phyloP scores from a whole-genome alignment of 2,797 vertebrate species.

The Podarcis siculus region DNA sequence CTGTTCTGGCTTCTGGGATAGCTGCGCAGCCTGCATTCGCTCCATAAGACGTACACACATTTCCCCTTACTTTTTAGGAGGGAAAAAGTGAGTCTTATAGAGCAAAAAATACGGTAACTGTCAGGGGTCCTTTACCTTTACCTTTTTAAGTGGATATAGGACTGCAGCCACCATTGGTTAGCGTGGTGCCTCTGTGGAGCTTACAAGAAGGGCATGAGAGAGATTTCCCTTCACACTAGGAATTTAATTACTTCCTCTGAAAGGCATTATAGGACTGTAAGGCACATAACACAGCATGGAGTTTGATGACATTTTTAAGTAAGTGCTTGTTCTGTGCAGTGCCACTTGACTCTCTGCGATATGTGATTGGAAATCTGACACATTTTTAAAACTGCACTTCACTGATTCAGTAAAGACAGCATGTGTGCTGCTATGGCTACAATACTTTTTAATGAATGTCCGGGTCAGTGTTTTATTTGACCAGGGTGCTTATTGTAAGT shows the following conservation, averaged over 20 bases:
- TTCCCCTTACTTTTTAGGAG: too few species aligned
- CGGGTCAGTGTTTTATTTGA: constrained; percentile 31
- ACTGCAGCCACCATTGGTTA: neutral
- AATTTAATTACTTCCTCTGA: neutral
- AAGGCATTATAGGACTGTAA: neutral
- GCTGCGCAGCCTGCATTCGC: too few species aligned
- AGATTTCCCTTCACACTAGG: constrained; percentile 14
- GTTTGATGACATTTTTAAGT: constrained; percentile 1
- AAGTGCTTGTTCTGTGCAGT: neutral
- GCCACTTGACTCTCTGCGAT: constrained; percentile 25
- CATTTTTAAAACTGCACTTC: constrained; percentile 28
- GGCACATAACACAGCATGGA: constrained; percentile 24
- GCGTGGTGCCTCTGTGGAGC: neutral
- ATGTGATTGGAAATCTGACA: constrained; percentile 34
- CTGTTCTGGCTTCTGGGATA: too few species aligned
- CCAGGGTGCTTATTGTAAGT: neutral
- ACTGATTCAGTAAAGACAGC: constrained; percentile 25
- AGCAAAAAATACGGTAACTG: too few species aligned
- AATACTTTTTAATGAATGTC: constrained; percentile 11
- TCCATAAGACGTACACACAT: too few species aligned
- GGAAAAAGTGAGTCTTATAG: too few species aligned
- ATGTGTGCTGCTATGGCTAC: constrained; percentile 20
- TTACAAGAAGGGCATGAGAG: neutral
- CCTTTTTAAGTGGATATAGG: too few species aligned
- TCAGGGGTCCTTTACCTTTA: too few species aligned